Percentiles rank a stretch among this genome's conserved stretches.
Evolutionary conservation across 2,797 vertebrate species (phyloP).

Genomic region (Coregonus ussuriensis): DNA sequence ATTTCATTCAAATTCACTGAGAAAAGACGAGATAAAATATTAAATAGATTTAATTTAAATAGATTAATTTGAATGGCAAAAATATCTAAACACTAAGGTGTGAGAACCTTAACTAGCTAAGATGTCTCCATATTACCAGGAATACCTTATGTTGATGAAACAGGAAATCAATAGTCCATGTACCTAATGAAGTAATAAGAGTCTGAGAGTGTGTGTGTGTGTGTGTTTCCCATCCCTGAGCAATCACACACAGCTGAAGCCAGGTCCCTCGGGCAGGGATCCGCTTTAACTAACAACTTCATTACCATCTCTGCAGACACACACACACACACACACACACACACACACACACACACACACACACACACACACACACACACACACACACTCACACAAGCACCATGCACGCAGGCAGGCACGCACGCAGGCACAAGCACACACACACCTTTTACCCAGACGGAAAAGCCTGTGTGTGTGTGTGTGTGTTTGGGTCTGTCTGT

Average conservation of each 20-base stretch:
- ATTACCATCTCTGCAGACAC: conserved; percentile 64
- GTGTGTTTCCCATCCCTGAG: conserved; percentile 66
- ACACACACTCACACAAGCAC: background rate
- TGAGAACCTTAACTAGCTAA: background rate
- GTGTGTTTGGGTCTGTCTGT: no score
- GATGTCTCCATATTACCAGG: conserved; percentile 75
- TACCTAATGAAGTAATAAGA: conserved; percentile 84
- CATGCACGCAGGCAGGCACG: no score
- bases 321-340: background rate
- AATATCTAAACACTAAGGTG: no score
- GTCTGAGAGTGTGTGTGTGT: conserved; percentile 33
- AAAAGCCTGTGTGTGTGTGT: background rate
- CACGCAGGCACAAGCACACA: no score
- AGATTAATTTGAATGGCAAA: no score
- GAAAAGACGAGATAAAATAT: no score
- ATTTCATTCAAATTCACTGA: no score
- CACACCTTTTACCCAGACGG: no score
- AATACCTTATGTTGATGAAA: conserved; percentile 81
- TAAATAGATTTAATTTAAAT: no score
- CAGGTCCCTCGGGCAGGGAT: conserved; percentile 69
- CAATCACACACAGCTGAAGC: conserved; percentile 79
- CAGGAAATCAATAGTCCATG: conserved; percentile 86
- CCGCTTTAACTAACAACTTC: conserved; percentile 81
- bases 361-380: no score
- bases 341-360: no score